phyloP scores from a whole-genome alignment of 2,113 vertebrate species.

The Prunella fulvescens region DNA sequence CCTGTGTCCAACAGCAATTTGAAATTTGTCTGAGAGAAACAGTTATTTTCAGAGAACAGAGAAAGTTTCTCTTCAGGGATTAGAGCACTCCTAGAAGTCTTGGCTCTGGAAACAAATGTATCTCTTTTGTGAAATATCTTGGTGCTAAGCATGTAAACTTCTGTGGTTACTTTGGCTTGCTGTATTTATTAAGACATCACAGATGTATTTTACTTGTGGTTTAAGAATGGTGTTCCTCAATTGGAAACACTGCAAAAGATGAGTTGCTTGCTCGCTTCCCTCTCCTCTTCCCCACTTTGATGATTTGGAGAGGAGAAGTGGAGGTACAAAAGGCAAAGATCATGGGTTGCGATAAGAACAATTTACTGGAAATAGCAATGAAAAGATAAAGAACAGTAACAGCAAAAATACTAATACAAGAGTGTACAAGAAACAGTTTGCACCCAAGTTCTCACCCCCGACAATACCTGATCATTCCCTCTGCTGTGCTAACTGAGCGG shows the following conservation, averaged over 20 bases:
- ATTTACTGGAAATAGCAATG: background rate
- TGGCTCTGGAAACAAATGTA: background rate
- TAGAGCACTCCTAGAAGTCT: background rate
- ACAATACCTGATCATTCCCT: background rate
- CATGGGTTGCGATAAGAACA: background rate
- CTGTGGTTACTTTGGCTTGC: background rate
- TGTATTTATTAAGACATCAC: background rate
- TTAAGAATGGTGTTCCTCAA: background rate
- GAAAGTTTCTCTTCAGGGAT: accelerated
- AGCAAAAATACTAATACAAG: background rate
- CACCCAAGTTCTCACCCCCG: background rate
- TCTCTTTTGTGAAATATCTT: background rate
- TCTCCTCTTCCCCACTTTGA: background rate
- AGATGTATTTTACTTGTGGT: background rate
- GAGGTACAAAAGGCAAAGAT: background rate
- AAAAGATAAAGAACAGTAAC: background rate
- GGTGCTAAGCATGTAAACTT: background rate
- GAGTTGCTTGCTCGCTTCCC: accelerated
- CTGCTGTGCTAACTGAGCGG: accelerated
- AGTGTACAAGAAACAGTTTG: background rate
- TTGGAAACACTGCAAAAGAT: background rate
- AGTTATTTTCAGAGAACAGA: background rate
- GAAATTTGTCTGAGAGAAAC: background rate
- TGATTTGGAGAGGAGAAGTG: background rate
- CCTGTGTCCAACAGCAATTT: background rate